Evolutionary conservation across 2,888 invertebrate genomes (phyloP), one percentile per base, ranked within the genome.

Genomic region (Penaeus monodon): DNA sequence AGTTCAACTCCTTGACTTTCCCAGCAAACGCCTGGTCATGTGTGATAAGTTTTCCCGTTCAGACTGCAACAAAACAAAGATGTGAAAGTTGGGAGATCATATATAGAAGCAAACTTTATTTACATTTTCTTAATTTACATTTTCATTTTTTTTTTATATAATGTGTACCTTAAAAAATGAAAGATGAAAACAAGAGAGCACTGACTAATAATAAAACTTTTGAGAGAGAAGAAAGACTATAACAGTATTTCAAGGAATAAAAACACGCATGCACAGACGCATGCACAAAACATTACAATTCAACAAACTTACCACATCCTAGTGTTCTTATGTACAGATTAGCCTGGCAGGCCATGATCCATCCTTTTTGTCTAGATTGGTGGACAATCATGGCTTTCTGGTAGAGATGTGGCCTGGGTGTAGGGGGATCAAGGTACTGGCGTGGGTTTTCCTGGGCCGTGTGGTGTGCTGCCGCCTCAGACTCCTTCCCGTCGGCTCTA

Each of bases 271-370:
- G 70, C 29, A 27, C 64, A 7, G 79, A 20, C 44, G 44, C 38
- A 63, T 66, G 64, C 29, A 27, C n/a, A n/a, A n/a, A n/a, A n/a
- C n/a, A n/a, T n/a, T 65, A 73, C 81, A 38, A 76, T 27, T 74
- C 70, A 73, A 29, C 66, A 24, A 20, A 78, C 90, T 90, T 90
- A 91, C 91, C 90, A 91, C 66, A 91, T 93, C 92, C 89, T 90
- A 38, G 82, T 83, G 20, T 33, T 73, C 64, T 87, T 83, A 29
- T 74, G 66, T 10, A 57, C 57, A n/a, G 24, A 63, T 94, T 93
- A 1, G 95, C 95, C 85, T 94, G 94, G 91, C 97, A 97, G 27
- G 95, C 96, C 91, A 95, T 96, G 29, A 97, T 92, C 97, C 97
- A 97, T 96, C 95, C 76, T 93, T 94, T 44, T 94, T 94, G 79